A percentile compares a stretch with the other conserved stretches of the same genome.
These are phyloP conservation scores for Mesocentrotus franciscanus DNA, from an alignment of 53 echinoderm and acorn worm species.

Conservation along the genomic window DNA sequence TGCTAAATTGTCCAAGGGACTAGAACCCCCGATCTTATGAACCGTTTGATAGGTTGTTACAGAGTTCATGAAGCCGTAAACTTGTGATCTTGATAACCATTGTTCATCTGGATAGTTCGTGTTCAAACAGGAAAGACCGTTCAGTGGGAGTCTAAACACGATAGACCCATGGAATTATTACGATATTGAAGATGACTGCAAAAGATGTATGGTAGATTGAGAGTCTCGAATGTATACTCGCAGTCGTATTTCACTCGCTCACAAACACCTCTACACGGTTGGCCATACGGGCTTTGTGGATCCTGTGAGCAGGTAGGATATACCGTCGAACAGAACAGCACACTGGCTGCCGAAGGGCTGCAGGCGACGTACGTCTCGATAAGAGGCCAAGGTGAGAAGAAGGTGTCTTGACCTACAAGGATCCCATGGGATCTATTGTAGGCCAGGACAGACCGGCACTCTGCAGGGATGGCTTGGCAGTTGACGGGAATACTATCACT, in stretches of 20 bases:
- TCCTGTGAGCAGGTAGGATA: not conserved
- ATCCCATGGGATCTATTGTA: conserved; percentile 11
- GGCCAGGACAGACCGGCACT: not conserved
- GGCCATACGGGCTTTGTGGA: not conserved
- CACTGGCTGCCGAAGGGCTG: not conserved
- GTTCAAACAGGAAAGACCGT: not conserved
- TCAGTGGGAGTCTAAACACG: not conserved
- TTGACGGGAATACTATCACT: not conserved
- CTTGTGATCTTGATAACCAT: not conserved
- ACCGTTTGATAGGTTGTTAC: not conserved
- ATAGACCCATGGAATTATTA: not conserved
- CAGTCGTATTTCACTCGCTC: conserved; percentile 23
- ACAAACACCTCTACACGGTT: conserved; percentile 5
- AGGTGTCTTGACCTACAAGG: not conserved
- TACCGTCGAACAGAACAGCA: not conserved
- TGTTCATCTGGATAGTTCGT: not conserved
- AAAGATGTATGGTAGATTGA: not conserved
- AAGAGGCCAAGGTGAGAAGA: conserved; percentile 27
- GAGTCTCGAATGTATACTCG: conserved; percentile 6
- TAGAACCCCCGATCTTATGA: not conserved
- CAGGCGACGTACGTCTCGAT: conserved; percentile 29
- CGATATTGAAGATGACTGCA: not conserved
- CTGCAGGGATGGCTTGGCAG: conserved; percentile 29
- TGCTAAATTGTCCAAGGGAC: no score
- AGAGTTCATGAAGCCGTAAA: not conserved